These are phyloP conservation scores for Alectura lathami DNA, from an alignment of 2,113 vertebrate genomes.

Conservation along the genomic window DNA sequence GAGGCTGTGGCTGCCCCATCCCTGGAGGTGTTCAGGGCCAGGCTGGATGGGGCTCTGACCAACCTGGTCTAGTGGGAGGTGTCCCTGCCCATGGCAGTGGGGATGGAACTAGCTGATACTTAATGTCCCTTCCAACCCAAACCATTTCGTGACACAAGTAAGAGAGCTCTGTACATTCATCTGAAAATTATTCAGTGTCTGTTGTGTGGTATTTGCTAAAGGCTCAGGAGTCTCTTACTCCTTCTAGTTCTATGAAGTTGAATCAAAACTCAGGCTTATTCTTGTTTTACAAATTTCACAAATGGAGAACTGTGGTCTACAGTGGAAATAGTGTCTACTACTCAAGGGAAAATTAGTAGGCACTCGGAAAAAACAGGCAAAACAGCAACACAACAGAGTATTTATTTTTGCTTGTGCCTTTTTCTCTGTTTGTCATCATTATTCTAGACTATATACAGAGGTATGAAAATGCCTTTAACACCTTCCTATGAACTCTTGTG, in stretches of 20 bases:
- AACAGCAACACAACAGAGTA: not conserved
- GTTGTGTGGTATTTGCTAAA: not conserved
- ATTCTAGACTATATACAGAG: not conserved
- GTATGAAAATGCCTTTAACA: not conserved
- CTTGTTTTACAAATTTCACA: not conserved
- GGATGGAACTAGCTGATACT: not conserved
- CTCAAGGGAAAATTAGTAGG: not conserved
- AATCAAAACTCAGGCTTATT: not conserved
- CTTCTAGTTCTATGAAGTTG: not conserved
- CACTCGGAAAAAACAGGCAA: not conserved
- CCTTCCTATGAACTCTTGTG: not conserved
- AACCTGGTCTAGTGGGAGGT: not conserved
- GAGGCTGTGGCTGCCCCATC: not conserved
- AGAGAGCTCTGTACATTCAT: not conserved
- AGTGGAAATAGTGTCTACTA: not conserved
- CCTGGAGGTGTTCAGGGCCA: not conserved
- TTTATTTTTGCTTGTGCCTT: not conserved
- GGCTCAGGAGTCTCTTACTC: not conserved
- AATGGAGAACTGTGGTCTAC: not conserved
- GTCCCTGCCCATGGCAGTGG: not conserved
- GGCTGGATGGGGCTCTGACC: not conserved
- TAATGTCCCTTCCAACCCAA: not conserved
- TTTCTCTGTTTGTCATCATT: not conserved
- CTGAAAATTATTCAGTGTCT: not conserved
- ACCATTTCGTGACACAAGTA: not conserved